Evolutionary conservation across 2,888 invertebrate genomes (phyloP).

Genomic region (Drosophila nigritarsus): DNA sequence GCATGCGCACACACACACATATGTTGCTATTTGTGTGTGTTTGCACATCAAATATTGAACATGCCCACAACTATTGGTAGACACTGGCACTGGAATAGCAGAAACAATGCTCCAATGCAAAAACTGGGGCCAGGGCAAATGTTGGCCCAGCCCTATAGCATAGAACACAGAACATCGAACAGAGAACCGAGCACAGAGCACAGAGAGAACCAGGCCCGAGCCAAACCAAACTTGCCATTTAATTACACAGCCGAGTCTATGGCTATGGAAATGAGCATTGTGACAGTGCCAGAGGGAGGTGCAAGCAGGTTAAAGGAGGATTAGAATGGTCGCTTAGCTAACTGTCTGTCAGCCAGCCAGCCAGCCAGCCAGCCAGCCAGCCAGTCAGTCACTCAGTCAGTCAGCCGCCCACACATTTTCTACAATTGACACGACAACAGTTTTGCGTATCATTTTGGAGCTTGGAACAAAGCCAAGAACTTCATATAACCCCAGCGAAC

Average conservation of each 20-base stretch:
- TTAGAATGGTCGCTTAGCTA: slow-evolving; percentile 45
- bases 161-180: slow-evolving; percentile 13
- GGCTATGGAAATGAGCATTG: slow-evolving; percentile 11
- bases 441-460: slow-evolving; percentile 65
- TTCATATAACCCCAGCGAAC: slow-evolving; percentile 21
- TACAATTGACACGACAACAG: slow-evolving; percentile 61
- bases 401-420: slow-evolving; percentile 53
- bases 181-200: background rate
- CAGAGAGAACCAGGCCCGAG: background rate
- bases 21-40: slow-evolving; percentile 19
- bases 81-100: slow-evolving; percentile 23
- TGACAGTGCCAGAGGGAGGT: slow-evolving; percentile 4
- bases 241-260: slow-evolving; percentile 49
- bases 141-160: slow-evolving; percentile 3
- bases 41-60: slow-evolving; percentile 75
- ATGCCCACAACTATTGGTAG: slow-evolving; percentile 73
- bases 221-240: slow-evolving; percentile 45
- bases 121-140: slow-evolving; percentile 49
- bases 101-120: slow-evolving; percentile 44
- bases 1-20: slow-evolving; percentile 3
- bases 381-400: slow-evolving; percentile 1
- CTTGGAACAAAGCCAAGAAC: background rate
- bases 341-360: slow-evolving; percentile 6
- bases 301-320: slow-evolving; percentile 1
- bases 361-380: background rate